These are phyloP conservation scores for Eurypyga helias DNA, from an alignment of 2,113 vertebrate species.

Conservation along the genomic window DNA sequence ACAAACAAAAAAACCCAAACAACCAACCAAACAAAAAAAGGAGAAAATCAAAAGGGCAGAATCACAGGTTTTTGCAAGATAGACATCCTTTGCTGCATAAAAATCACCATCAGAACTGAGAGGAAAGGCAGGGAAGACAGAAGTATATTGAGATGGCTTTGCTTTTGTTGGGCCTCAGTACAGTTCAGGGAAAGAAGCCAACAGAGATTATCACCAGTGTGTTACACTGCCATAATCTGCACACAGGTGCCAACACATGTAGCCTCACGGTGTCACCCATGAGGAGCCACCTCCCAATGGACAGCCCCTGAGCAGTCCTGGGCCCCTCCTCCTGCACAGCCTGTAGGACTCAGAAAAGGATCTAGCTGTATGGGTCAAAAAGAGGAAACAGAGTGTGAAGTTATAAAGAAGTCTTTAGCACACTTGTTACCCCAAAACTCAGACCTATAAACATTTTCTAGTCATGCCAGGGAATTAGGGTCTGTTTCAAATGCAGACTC, in stretches of 20 bases:
- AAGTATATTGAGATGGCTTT: not conserved
- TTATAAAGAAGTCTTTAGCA: not conserved
- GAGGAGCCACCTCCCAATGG: not conserved
- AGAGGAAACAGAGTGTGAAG: not conserved
- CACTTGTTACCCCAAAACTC: not conserved
- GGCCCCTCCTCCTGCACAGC: not conserved
- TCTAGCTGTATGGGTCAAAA: not conserved
- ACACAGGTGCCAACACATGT: not conserved
- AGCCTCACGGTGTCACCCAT: fast-evolving
- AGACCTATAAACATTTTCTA: not conserved
- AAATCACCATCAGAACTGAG: not conserved
- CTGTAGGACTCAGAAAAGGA: not conserved
- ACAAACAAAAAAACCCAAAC: not conserved
- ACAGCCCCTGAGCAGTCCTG: not conserved
- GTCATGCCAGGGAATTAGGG: not conserved
- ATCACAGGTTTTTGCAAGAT: not conserved
- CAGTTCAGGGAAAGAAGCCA: not conserved
- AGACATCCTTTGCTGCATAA: not conserved
- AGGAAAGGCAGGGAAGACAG: not conserved
- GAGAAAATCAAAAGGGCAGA: not conserved
- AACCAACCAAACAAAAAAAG: not conserved
- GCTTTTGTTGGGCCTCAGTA: not conserved
- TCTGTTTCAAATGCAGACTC: not conserved
- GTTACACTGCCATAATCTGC: not conserved
- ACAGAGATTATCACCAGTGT: not conserved